Conservation (phyloP, 2,113 vertebrate genomes). For the Sinocyclocheilus anshuiensis region DNA sequence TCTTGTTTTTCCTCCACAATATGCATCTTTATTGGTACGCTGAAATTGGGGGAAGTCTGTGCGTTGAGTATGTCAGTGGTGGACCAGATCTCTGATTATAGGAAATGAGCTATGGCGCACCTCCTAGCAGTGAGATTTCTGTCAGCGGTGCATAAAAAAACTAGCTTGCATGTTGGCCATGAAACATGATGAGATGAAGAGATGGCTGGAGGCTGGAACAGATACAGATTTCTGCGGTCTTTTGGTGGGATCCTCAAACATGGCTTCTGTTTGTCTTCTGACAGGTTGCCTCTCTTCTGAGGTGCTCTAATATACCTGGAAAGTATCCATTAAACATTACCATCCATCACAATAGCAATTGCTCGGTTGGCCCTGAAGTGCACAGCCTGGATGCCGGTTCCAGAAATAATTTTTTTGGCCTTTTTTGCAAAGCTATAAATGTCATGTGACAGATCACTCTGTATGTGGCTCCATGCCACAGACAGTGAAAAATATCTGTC, state of each 20-base stretch:
- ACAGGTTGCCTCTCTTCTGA: neutral
- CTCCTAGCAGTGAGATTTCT: slow-evolving; percentile 70
- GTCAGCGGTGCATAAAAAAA: slow-evolving; percentile 77
- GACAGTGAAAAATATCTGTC: neutral
- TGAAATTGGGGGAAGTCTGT: slow-evolving; percentile 30
- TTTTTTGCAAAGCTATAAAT: slow-evolving; percentile 2
- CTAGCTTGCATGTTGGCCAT: slow-evolving; percentile 74
- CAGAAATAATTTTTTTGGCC: neutral
- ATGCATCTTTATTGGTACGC: too few relatives aligned
- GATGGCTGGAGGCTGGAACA: slow-evolving; percentile 64
- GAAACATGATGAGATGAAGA: slow-evolving; percentile 33
- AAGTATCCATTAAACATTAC: neutral
- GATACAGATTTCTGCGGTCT: slow-evolving; percentile 45
- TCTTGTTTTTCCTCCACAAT: neutral
- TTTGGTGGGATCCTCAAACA: neutral
- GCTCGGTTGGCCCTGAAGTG: neutral
- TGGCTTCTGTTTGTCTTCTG: neutral
- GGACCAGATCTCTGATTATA: slow-evolving; percentile 49
- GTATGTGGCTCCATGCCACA: neutral
- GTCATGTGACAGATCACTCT: neutral
- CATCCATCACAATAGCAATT: slow-evolving; percentile 2
- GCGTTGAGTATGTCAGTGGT: neutral
- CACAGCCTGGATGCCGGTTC: neutral
- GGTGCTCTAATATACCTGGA: neutral
- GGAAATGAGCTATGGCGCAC: slow-evolving; percentile 77